phyloP scores from a whole-genome alignment of 2,797 vertebrate genomes.

The Hippocampus kuda region DNA sequence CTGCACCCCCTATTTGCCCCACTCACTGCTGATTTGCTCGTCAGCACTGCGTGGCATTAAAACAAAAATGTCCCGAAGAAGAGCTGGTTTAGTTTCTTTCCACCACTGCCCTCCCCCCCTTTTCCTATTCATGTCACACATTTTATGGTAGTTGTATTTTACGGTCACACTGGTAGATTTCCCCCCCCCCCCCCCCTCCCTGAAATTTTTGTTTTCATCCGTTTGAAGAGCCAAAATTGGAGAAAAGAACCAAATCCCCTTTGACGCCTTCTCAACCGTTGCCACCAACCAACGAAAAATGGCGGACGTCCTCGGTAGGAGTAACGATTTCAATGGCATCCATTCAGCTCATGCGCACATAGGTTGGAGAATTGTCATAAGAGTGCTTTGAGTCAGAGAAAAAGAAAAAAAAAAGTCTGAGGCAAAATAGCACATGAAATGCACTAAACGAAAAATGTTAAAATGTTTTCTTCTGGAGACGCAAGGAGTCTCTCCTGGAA shows the following conservation, averaged over 20 bases:
- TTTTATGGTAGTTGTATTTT: conserved; percentile 37
- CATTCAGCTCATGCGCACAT: conserved; percentile 57
- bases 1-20: conserved; percentile 42
- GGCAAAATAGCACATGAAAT: conserved; percentile 70
- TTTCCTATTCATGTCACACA: conserved; percentile 47
- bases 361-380: conserved; percentile 48
- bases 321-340: conserved; percentile 51
- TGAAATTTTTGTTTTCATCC: conserved; percentile 35
- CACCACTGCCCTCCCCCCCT: conserved; percentile 32
- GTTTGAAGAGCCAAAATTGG: conserved; percentile 39
- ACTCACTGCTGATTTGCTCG: conserved; percentile 11
- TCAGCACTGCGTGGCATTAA: conserved; percentile 38
- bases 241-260: conserved; percentile 14
- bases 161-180: conserved; percentile 46
- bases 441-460: conserved; percentile 75
- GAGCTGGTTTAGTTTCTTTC: conserved; percentile 33
- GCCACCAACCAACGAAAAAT: conserved; percentile 29
- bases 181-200: conserved; percentile 23
- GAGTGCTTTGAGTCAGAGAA: conserved; percentile 48
- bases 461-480: conserved; percentile 54
- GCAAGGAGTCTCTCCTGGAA: conserved; percentile 67
- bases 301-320: conserved; percentile 42
- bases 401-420: conserved; percentile 15
- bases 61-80: conserved; percentile 28
- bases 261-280: conserved; percentile 34